Conservation (phyloP, 30 jellyfish, hydroid and myxozoan genomes). For the Pelagia noctiluca region DNA sequence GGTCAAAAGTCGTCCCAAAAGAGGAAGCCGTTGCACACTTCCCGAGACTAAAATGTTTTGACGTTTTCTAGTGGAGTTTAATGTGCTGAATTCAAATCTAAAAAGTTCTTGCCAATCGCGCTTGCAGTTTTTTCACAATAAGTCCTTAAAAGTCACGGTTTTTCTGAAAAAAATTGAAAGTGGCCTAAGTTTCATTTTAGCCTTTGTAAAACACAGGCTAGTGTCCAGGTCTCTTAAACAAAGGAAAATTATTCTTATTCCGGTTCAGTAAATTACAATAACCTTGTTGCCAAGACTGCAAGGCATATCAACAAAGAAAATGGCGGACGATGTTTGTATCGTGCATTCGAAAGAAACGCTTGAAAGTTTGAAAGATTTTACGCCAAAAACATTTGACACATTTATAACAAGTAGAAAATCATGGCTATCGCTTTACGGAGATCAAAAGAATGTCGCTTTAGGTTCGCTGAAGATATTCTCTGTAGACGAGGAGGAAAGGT, state of each 20-base stretch:
- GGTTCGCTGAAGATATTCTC: too few species aligned
- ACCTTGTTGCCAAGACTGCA: slow-evolving; percentile 1
- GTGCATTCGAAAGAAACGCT: neutral
- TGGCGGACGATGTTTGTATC: slow-evolving; percentile 4
- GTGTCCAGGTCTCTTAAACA: neutral
- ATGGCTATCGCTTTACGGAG: too few species aligned
- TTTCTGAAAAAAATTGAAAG: neutral
- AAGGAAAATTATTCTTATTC: neutral
- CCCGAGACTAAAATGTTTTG: neutral
- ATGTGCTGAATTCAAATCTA: neutral
- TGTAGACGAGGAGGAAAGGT: too few species aligned
- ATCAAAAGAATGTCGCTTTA: too few species aligned
- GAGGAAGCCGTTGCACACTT: neutral
- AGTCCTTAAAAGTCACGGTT: neutral
- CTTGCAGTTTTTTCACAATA: neutral
- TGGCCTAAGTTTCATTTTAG: neutral
- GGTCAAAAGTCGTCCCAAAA: neutral
- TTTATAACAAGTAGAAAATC: neutral
- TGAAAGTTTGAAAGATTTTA: neutral
- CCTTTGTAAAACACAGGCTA: neutral
- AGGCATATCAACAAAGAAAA: neutral
- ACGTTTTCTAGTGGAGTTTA: neutral
- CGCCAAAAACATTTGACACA: neutral
- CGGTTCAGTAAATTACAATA: neutral
- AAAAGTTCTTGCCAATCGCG: neutral